A percentile compares a stretch with the other conserved stretches of the same genome.
Conservation (phyloP, 2,888 invertebrate species). For the Aquatica leii region DNA sequence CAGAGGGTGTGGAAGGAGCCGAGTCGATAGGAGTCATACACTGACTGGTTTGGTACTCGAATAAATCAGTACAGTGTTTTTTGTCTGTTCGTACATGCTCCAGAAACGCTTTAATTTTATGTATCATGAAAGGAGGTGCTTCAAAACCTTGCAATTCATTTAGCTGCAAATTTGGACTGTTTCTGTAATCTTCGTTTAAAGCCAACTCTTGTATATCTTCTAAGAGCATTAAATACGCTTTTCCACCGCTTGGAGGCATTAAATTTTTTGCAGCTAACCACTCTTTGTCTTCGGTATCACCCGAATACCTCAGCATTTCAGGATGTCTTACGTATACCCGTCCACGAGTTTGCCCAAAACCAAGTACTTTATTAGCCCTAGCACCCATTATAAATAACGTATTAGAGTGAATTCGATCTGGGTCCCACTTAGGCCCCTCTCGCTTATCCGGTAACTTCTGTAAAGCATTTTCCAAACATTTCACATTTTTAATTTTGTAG, state of each 20-base stretch:
- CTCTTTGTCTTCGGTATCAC: conserved; percentile 82
- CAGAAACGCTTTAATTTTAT: conserved; percentile 77
- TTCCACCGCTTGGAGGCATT: conserved; percentile 80
- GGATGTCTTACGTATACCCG: conserved; percentile 80
- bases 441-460: conserved; percentile 62
- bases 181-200: conserved; percentile 75
- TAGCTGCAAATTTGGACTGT: conserved; percentile 69
- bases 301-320: conserved; percentile 73
- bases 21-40: conserved; percentile 59
- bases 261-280: conserved; percentile 80
- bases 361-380: conserved; percentile 76
- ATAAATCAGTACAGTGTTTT: conserved; percentile 50
- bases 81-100: conserved; percentile 59
- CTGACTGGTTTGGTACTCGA: conserved; percentile 53
- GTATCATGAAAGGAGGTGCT: conserved; percentile 76
- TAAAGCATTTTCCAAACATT: conserved; percentile 61
- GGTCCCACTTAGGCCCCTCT: conserved; percentile 77
- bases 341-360: conserved; percentile 78
- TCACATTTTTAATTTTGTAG: conserved; percentile 49
- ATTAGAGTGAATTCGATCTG: conserved; percentile 73
- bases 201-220: conserved; percentile 81
- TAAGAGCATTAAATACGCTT: conserved; percentile 80
- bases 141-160: conserved; percentile 78
- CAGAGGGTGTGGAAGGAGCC: conserved; percentile 58
- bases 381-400: conserved; percentile 84